Conservation (phyloP, 1,140 invertebrate genomes). For the Drosophila ercepeae region DNA sequence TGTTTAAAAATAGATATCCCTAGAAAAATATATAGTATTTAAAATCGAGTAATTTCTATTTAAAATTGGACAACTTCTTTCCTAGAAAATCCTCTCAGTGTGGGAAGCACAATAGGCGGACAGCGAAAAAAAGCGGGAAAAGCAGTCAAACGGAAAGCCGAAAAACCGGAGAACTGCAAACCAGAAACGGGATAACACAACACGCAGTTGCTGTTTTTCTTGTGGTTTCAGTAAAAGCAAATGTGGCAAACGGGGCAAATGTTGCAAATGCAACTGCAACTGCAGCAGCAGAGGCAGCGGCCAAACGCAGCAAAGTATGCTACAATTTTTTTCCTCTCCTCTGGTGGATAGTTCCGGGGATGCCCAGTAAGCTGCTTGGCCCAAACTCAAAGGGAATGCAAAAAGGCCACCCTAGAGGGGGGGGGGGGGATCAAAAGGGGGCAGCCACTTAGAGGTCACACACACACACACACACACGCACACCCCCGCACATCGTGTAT, state of each 20-base stretch:
- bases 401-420: background rate
- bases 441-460: conserved; percentile 38
- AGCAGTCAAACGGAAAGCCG: conserved; percentile 30
- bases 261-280: background rate
- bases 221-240: background rate
- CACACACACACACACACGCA: background rate
- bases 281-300: background rate
- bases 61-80: background rate
- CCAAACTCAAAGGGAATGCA: conserved; percentile 28
- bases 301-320: conserved; percentile 42
- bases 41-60: too few relatives aligned
- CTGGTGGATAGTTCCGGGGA: background rate
- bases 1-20: too few relatives aligned
- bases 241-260: too few relatives aligned
- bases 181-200: background rate
- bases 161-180: conserved; percentile 3
- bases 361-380: conserved; percentile 38
- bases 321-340: conserved; percentile 25
- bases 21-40: background rate
- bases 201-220: background rate
- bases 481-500: background rate
- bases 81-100: conserved; percentile 7
- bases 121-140: conserved; percentile 18
- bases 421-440: background rate
- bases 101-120: conserved; percentile 4